Conservation (phyloP, 2,888 invertebrate species). For the Seira ritae region DNA sequence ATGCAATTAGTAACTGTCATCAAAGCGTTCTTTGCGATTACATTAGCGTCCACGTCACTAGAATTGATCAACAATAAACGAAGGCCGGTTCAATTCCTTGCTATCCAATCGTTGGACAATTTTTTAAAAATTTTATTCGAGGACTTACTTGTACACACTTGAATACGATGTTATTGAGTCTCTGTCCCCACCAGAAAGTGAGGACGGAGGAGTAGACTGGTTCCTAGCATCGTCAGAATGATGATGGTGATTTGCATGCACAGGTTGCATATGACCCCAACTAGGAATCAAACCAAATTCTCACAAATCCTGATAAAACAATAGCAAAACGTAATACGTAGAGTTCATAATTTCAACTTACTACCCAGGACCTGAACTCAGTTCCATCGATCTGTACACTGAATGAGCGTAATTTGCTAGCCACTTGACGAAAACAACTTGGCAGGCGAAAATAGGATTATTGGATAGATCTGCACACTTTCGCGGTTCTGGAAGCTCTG, state of each 20-base stretch:
- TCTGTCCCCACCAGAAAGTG: conserved; percentile 64
- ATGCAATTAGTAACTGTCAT: no score
- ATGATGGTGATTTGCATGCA: conserved; percentile 49
- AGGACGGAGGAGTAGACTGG: conserved; percentile 67
- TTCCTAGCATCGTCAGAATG: conserved; percentile 55
- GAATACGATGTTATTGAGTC: conserved; percentile 70
- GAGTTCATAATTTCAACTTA: conserved; percentile 25
- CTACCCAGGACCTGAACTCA: conserved; percentile 51
- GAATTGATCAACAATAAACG: background rate
- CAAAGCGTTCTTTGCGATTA: conserved; percentile 83
- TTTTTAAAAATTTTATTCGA: background rate
- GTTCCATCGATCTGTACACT: conserved; percentile 69
- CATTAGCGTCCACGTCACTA: conserved; percentile 72
- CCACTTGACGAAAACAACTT: conserved; percentile 93
- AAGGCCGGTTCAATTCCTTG: background rate
- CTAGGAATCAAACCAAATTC: background rate
- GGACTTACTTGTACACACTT: conserved; percentile 62
- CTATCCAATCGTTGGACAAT: background rate
- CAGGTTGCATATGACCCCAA: conserved; percentile 55
- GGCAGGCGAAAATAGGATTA: conserved; percentile 82
- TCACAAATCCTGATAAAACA: no score
- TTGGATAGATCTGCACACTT: conserved; percentile 72
- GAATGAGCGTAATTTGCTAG: conserved; percentile 89
- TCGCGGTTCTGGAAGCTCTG: conserved; percentile 83
- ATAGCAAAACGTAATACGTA: no score